Conservation (phyloP, 2,113 vertebrate genomes). For the Ochotona curzoniae region DNA sequence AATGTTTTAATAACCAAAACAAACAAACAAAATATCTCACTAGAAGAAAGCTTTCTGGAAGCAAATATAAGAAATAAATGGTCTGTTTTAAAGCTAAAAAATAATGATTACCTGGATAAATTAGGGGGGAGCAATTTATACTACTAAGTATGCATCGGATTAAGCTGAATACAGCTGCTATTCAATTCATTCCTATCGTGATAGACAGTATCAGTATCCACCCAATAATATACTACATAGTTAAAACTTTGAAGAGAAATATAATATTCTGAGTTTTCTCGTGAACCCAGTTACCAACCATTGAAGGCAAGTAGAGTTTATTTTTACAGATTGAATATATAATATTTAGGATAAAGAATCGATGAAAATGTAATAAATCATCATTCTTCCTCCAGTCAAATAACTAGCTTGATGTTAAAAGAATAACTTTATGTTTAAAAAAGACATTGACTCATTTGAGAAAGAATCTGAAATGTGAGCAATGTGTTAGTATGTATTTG, state of each 20-base stretch:
- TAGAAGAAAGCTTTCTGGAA: constrained; percentile 5
- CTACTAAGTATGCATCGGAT: background rate
- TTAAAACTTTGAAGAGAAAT: background rate
- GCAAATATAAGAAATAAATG: background rate
- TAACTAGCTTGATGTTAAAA: too few relatives aligned
- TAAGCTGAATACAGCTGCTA: background rate
- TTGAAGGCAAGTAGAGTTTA: background rate
- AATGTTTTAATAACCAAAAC: background rate
- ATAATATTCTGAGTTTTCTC: background rate
- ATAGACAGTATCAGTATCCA: background rate
- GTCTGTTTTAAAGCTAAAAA: background rate
- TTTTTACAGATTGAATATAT: background rate
- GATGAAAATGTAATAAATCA: background rate
- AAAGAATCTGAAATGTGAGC: background rate
- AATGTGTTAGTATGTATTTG: background rate
- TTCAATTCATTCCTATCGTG: background rate
- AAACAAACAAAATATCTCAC: background rate
- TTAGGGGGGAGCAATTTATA: background rate
- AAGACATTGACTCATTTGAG: background rate
- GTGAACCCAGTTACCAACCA: background rate
- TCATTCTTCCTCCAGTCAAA: rapidly evolving
- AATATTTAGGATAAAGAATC: background rate
- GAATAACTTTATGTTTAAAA: background rate
- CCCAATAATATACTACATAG: background rate
- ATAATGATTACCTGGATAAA: background rate